phyloP scores from a whole-genome alignment of 2,888 invertebrate species.

The Julus scanicus region DNA sequence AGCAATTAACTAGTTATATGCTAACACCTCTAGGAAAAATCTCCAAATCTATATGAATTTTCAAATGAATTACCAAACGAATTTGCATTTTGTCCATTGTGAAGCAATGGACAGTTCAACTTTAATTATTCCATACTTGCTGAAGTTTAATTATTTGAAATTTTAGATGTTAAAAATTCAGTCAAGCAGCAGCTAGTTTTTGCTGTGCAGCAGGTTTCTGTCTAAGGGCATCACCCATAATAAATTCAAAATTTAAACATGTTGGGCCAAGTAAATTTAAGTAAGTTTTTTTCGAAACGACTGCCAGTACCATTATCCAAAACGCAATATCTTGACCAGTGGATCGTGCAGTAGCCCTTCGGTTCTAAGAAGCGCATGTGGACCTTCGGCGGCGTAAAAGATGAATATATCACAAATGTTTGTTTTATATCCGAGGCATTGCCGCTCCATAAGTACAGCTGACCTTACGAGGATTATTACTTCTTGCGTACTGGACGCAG shows the following conservation, averaged over 20 bases:
- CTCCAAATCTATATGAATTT: too few species aligned
- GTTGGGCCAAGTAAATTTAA: not conserved
- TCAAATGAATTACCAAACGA: too few species aligned
- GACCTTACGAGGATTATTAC: slow-evolving; percentile 34
- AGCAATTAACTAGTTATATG: too few species aligned
- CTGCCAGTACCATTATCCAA: not conserved
- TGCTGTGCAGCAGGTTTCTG: too few species aligned
- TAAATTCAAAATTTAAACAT: not conserved
- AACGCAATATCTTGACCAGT: slow-evolving; percentile 22
- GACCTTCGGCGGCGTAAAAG: slow-evolving; percentile 14
- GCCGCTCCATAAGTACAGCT: slow-evolving; percentile 6
- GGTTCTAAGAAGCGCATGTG: slow-evolving; percentile 22
- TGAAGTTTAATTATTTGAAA: too few species aligned
- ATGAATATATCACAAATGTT: slow-evolving; percentile 39
- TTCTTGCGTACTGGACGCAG: not conserved
- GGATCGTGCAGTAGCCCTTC: slow-evolving; percentile 17
- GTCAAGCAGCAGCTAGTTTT: too few species aligned
- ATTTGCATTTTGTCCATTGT: too few species aligned
- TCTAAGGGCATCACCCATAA: too few species aligned
- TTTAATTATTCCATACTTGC: too few species aligned
- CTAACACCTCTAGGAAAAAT: too few species aligned
- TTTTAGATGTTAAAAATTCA: too few species aligned
- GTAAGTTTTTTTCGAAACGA: not conserved
- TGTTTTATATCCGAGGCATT: slow-evolving; percentile 42
- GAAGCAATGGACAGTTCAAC: too few species aligned